A percentile compares a stretch with the other conserved stretches of the same genome.
Conservation (phyloP, 2,113 vertebrate species). For the Phylloscopus trochiloides region DNA sequence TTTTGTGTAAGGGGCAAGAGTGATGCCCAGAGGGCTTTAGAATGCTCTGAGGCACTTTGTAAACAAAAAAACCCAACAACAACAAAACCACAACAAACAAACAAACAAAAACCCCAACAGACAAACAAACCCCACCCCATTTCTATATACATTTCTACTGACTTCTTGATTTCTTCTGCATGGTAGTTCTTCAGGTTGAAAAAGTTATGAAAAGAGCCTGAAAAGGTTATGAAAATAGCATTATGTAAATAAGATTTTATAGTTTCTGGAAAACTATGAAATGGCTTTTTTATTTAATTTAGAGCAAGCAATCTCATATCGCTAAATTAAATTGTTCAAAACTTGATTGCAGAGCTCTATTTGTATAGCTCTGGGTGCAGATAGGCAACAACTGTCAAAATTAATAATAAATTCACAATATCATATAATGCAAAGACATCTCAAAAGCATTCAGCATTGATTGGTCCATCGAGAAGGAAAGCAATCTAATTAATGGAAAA, state of each 20-base stretch:
- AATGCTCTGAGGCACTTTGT: accelerated
- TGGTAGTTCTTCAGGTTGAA: not conserved
- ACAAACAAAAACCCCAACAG: too few relatives aligned
- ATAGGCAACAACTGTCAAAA: not conserved
- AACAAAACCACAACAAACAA: too few relatives aligned
- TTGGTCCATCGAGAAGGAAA: not conserved
- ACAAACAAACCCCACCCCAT: too few relatives aligned
- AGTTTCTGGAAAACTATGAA: not conserved
- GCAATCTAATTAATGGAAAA: not conserved
- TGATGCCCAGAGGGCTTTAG: not conserved
- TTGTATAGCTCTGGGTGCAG: not conserved
- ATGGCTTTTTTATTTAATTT: not conserved
- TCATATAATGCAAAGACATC: not conserved
- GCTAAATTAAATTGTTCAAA: not conserved
- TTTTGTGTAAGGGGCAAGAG: not conserved
- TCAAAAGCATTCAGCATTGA: not conserved
- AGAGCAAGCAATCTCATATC: not conserved
- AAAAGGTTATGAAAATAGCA: not conserved
- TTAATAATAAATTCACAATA: not conserved
- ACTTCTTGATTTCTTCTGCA: not conserved
- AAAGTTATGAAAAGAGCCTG: not conserved
- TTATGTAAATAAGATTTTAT: not conserved
- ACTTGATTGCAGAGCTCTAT: not conserved
- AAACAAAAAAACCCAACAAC: not conserved
- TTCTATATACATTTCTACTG: accelerated